Evolutionary conservation across 2,888 invertebrate genomes (phyloP), one percentile per base, ranked within the genome.

Genomic region (Napeogenes inachia): DNA sequence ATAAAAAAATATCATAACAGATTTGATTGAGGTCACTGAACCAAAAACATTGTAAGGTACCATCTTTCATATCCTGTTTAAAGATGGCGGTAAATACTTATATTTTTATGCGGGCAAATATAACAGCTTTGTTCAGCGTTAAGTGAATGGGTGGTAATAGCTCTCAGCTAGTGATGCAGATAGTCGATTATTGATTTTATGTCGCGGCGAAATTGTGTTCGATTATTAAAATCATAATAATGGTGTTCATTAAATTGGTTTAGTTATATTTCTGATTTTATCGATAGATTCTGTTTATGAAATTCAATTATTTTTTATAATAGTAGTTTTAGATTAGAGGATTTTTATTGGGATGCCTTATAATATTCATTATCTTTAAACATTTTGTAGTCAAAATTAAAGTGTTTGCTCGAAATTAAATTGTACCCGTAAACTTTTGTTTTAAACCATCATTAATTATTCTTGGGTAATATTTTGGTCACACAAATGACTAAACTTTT

Each of bases 41-140:
- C 4, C 35, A 35, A 35, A 4, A 35, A 5, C 6, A 3, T 35
- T 35, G 35, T 35, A 35, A 35, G 35, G 21, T 21, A 21, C 21
- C 21, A 21, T 35, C 6, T 35, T 6, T 35, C 35, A 35, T 35
- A 35, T 35, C 35, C 35, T 35, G 35, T 35, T 35, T 35, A 35
- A 63, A 65, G 64, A 67, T 61, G 73, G 75, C 72, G 68, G 73
- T 73, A 71, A 73, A 75, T 73, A 75, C 69, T 68, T 73, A 66
- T 74, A 74, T 74, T 81, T 80, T 76, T 78, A 82, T 81, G 79
- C 81, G 81, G 80, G 81, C 66, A 75, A 64, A 60, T 63, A 73
- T 78, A 81, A 79, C 77, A 69, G 73, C 70, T 72, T 75, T 78
- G 75, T 77, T 75, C 74, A 71, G 73, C 70, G 67, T 68, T 76